These are phyloP conservation scores for Hydrozoanthus tunicans DNA, from an alignment of 64 coral and sea anemone species.

Conservation along the genomic window DNA sequence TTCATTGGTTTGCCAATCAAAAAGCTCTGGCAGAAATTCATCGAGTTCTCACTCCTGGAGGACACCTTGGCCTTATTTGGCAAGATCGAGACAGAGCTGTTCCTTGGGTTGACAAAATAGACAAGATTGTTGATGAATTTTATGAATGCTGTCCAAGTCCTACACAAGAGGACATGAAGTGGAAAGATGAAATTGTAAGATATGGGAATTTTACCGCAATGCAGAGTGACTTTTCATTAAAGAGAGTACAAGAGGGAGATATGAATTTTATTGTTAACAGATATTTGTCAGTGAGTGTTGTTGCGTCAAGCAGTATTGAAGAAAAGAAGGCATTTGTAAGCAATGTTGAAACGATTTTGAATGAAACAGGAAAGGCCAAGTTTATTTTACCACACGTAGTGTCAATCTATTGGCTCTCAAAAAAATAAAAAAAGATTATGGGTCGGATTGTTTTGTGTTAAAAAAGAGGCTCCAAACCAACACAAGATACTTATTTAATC, in stretches of 20 bases:
- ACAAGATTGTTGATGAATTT: constrained; percentile 52
- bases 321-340: constrained; percentile 27
- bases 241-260: constrained; percentile 44
- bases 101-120: constrained; percentile 67
- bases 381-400: not conserved
- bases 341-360: not conserved
- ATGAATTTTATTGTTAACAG: constrained; percentile 43
- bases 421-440: not conserved
- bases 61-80: constrained; percentile 82
- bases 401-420: constrained; percentile 9
- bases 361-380: constrained; percentile 8
- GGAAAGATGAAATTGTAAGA: constrained; percentile 42
- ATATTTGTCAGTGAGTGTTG: constrained; percentile 59
- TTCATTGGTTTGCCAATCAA: constrained; percentile 87
- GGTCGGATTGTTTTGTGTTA: too few species aligned
- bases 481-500: too few species aligned
- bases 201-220: constrained; percentile 69
- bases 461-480: too few species aligned
- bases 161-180: constrained; percentile 35
- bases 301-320: constrained; percentile 50
- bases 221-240: constrained; percentile 43
- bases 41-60: constrained; percentile 73
- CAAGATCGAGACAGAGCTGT: constrained; percentile 67
- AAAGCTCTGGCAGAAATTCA: constrained; percentile 75
- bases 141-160: constrained; percentile 31